phyloP scores from a whole-genome alignment of 2,113 vertebrate genomes.

The Eupsittula cactorum region DNA sequence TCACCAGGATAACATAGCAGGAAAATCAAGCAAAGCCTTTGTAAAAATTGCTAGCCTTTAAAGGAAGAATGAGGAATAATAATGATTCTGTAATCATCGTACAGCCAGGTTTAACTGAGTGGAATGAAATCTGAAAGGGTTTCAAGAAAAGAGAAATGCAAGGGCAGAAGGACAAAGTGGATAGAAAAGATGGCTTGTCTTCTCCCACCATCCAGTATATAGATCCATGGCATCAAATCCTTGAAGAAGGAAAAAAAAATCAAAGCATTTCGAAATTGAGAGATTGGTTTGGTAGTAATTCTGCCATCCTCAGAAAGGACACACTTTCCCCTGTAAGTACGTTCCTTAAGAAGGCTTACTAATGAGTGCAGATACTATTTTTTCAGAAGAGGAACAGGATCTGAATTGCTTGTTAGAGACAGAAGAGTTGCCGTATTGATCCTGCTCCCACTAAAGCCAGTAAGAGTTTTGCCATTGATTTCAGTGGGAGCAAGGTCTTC shows the following conservation, averaged over 20 bases:
- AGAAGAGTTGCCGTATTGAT: neutral
- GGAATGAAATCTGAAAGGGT: neutral
- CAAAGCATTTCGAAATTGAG: neutral
- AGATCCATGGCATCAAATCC: neutral
- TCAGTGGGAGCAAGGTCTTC: neutral
- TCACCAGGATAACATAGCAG: neutral
- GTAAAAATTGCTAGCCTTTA: neutral
- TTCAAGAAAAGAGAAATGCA: neutral
- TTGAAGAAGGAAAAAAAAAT: fast-evolving
- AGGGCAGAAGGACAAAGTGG: neutral
- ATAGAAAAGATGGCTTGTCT: neutral
- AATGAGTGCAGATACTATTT: neutral
- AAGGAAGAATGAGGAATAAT: neutral
- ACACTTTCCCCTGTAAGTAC: neutral
- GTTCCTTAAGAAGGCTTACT: neutral
- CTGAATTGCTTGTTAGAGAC: neutral
- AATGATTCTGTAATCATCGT: neutral
- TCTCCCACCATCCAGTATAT: neutral
- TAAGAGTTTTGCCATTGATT: slow-evolving; percentile 17
- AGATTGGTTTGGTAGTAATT: neutral
- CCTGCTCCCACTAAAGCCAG: neutral
- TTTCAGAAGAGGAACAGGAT: neutral
- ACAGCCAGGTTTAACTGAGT: neutral
- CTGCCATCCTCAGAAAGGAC: neutral
- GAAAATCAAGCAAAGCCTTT: neutral